Conservation (phyloP, 1,140 invertebrate genomes). For the Drosophila arizonae region DNA sequence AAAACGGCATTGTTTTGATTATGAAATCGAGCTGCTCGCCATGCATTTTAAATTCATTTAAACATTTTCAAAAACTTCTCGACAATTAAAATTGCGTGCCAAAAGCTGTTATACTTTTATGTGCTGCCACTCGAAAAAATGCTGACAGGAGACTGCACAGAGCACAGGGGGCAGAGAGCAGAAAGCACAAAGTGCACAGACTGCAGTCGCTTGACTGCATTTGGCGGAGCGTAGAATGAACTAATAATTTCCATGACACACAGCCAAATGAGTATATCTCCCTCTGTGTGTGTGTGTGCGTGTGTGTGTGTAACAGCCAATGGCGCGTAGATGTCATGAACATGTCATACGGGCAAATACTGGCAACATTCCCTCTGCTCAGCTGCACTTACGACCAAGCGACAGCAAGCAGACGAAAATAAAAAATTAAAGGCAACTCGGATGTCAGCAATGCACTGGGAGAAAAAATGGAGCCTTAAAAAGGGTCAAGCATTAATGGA, state of each 20-base stretch:
- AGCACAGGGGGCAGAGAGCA: background rate
- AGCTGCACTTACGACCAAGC: constrained; percentile 37
- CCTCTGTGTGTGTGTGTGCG: background rate
- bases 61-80: constrained; percentile 40
- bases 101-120: constrained; percentile 68
- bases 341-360: constrained; percentile 56
- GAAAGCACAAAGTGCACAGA: background rate
- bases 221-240: constrained; percentile 40
- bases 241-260: constrained; percentile 51
- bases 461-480: background rate
- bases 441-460: constrained; percentile 21
- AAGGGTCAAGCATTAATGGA: too few relatives aligned
- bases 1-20: constrained; percentile 63
- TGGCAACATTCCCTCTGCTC: constrained; percentile 48
- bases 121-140: constrained; percentile 53
- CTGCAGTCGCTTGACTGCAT: constrained; percentile 54
- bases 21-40: constrained; percentile 34
- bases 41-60: constrained; percentile 61
- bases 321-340: constrained; percentile 48
- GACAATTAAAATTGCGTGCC: constrained; percentile 74
- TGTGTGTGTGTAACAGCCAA: constrained; percentile 25
- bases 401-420: constrained; percentile 35
- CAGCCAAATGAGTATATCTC: background rate
- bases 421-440: constrained; percentile 13
- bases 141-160: constrained; percentile 51